Base-by-base conservation (phyloP, 2,888 invertebrate genomes). In the Leucoma salicis region DNA sequence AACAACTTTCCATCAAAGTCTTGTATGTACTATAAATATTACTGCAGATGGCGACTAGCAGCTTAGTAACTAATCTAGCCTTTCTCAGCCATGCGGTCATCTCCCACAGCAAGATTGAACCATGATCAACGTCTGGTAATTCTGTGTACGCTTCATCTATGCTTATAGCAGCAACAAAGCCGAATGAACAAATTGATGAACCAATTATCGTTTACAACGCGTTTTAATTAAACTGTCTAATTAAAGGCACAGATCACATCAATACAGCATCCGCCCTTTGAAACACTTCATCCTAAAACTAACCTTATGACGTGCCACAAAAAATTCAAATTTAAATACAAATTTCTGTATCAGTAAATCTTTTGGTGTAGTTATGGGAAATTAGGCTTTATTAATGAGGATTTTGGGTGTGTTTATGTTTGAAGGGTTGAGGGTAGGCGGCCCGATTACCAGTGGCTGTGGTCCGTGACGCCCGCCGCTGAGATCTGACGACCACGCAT, bases 401-500 rank as follows among this genome's bases (percentile, higher is more conserved):
- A 18, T 25, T 59, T 61, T 15, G 2, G 1, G 3, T 27, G 15
- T 21, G 18, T 3, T 18, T 32, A 45, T 12, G 35, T 34, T 39
- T 38, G 43, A 47, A 37, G 51, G 50, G 66, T 50, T 73, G 68
- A 63, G 72, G 75, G 81, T 74, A 78, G 83, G 83, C 82, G 83
- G 74, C 69, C 59, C 77, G 74, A 80, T 79, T 82, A 80, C 74
- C 67, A 76, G 47, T 35, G 55, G 74, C 81, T 75, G 77, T 67
- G 83, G 76, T 49, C 78, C 86, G 82, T 69, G 74, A 76, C 87
- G 88, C 85, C 88, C 88, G 83, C 88, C 87, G 83, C 71, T 46
- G 85, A 88, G 88, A 88, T 87, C 85, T 67, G 56, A 83, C 25
- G 43, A 70, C 66, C 51, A 57, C 63, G 57, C 46, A 44, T 49